A percentile compares a stretch with the other conserved stretches of the same genome.
These are phyloP conservation scores for Galeopterus variegatus DNA, from an alignment of 2,113 vertebrate species.

Conservation along the genomic window DNA sequence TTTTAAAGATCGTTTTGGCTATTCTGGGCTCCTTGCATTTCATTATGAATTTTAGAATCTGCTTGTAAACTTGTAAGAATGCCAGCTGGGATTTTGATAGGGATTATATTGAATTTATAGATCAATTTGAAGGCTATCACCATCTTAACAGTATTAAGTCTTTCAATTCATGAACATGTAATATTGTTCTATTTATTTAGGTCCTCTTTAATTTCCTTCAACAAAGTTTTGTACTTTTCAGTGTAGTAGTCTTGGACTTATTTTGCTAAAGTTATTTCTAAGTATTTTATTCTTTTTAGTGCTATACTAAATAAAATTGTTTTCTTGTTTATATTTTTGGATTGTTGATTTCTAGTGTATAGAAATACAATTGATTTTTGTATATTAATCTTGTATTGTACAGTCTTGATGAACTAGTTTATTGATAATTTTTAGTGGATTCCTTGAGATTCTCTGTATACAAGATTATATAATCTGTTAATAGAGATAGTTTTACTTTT, in stretches of 20 bases:
- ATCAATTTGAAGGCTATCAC: not conserved
- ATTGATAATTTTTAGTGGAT: constrained; percentile 32
- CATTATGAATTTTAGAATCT: constrained; percentile 57
- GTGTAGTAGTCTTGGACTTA: not conserved
- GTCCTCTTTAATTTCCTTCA: constrained; percentile 22
- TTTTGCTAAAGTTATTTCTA: constrained; percentile 38
- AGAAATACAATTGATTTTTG: constrained; percentile 49
- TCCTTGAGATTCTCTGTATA: not conserved
- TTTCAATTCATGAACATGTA: not conserved
- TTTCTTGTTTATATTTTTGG: constrained; percentile 28
- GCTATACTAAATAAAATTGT: not conserved
- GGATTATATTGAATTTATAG: constrained; percentile 36
- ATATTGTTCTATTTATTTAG: constrained; percentile 33
- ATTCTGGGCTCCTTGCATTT: not conserved
- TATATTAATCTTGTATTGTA: not conserved
- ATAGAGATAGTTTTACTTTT: not conserved
- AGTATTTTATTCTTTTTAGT: constrained; percentile 41
- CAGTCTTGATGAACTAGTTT: constrained; percentile 4
- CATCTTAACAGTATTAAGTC: constrained; percentile 24
- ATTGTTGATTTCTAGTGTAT: not conserved
- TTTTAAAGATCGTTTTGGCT: constrained; percentile 32
- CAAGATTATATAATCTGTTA: not conserved
- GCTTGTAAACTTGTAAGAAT: constrained; percentile 41
- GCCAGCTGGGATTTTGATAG: not conserved
- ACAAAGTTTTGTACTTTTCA: not conserved